Evolutionary conservation across 2,888 invertebrate species (phyloP).

Genomic region (Agriopis leucophaearia): DNA sequence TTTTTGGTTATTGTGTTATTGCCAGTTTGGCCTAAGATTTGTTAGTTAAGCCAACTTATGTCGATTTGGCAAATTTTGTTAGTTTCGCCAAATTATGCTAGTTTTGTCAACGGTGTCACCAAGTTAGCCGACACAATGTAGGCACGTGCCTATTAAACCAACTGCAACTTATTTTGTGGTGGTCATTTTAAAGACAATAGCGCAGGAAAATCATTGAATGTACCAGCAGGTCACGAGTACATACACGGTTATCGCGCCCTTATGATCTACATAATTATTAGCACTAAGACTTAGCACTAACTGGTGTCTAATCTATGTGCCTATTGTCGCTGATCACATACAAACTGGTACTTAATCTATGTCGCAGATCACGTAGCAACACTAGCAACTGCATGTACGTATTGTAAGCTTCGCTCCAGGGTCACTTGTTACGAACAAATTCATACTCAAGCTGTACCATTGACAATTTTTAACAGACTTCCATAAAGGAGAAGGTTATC

Average conservation of each 20-base stretch:
- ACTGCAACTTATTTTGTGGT: not conserved
- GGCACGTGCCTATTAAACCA: not conserved
- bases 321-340: too few species aligned
- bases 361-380: too few species aligned
- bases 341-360: too few species aligned
- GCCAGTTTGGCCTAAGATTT: not conserved
- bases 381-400: too few species aligned
- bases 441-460: too few species aligned
- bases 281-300: conserved; percentile 6
- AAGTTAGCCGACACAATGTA: not conserved
- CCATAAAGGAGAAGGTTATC: too few species aligned
- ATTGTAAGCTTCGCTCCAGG: too few species aligned
- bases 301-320: not conserved
- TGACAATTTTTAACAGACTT: too few species aligned
- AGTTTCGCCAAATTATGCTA: not conserved
- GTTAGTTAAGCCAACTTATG: too few species aligned
- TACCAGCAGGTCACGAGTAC: conserved; percentile 7
- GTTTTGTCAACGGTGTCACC: not conserved
- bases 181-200: not conserved
- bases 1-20: too few species aligned
- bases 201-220: conserved; percentile 5
- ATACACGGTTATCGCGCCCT: conserved; percentile 7
- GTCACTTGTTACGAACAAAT: too few species aligned
- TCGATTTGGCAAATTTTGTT: too few species aligned
- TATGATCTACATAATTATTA: conserved; percentile 4